Base-by-base conservation (phyloP, 2,797 vertebrate genomes). In the Ispidina picta region DNA sequence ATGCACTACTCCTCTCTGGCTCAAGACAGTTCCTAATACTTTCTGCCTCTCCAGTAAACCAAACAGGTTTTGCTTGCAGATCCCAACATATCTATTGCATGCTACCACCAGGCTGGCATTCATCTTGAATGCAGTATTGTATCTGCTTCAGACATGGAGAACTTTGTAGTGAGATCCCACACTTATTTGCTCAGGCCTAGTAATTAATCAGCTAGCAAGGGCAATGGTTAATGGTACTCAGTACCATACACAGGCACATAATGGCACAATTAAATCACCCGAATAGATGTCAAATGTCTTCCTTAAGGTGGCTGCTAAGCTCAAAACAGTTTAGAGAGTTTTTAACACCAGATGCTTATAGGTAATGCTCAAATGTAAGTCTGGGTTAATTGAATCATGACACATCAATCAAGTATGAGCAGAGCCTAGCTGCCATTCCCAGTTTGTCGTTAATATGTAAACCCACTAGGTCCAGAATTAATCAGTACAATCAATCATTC, bases 181-280 rank as follows among this genome's bases (percentile, higher is more conserved):
- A 52, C 19, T 59, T 23, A 31, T 1, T 70, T 46, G 31, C 54
- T 66, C 4, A 1, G 59, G 51, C 59, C 66, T 37, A 20, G 69
- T 28, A 77, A 88, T 92, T 90, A 90, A 84, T 88, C 68, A 77
- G 0, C 81, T 33, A 15, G 28, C 29, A 55, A 91, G 75, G 86
- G 58, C 89, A 91, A 52, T 55, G 72, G 83, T 76, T 90, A 95
- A 91, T 19, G 77, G 77, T 54, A 26, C 54, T 77, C 71, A 12
- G 74, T 46, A 52, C 88, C 86, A 20, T 71, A 68, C 64, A 81
- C 2, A 54, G 80, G 71, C 75, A 59, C 60, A 68, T 93, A 92
- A 93, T 77, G 85, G 80, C 71, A 94, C 92, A 86, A 86, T 92
- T 94, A 90, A 79, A 63, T 65, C 82, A 63, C 73, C 78, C 79